phyloP scores from a whole-genome alignment of 2,113 vertebrate genomes.

The Catharus minimus region DNA sequence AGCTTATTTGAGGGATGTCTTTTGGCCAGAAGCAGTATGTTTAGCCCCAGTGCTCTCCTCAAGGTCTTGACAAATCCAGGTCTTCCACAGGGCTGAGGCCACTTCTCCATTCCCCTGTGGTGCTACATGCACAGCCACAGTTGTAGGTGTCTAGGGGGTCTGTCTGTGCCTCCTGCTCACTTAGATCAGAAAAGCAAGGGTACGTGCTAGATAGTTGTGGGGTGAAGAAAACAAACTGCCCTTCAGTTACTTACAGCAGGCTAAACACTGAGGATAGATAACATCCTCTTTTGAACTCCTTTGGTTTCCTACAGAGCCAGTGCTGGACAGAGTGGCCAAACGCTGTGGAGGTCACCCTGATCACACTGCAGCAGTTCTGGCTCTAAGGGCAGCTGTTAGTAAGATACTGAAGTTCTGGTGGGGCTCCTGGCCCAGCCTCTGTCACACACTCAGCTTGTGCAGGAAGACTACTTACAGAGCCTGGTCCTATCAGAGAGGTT shows the following conservation, averaged over 20 bases:
- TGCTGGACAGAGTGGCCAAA: neutral
- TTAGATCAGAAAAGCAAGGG: neutral
- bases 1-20: neutral
- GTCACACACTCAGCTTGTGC: neutral
- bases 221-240: neutral
- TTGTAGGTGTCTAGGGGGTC: neutral
- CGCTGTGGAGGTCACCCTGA: neutral
- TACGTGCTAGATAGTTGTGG: neutral
- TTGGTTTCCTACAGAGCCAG: neutral
- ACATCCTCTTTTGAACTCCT: neutral
- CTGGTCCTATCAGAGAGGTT: neutral
- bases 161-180: neutral
- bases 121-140: neutral
- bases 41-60: neutral
- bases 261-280: neutral
- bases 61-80: conserved; percentile 48
- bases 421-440: conserved; percentile 4
- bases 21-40: neutral
- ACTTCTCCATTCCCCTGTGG: neutral
- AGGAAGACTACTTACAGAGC: conserved; percentile 8
- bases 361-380: neutral
- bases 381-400: neutral
- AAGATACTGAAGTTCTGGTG: neutral
- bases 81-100: conserved; percentile 57
- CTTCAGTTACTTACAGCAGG: neutral